Base-by-base conservation (phyloP, 2,888 invertebrate genomes). In the Odontothrips loti region DNA sequence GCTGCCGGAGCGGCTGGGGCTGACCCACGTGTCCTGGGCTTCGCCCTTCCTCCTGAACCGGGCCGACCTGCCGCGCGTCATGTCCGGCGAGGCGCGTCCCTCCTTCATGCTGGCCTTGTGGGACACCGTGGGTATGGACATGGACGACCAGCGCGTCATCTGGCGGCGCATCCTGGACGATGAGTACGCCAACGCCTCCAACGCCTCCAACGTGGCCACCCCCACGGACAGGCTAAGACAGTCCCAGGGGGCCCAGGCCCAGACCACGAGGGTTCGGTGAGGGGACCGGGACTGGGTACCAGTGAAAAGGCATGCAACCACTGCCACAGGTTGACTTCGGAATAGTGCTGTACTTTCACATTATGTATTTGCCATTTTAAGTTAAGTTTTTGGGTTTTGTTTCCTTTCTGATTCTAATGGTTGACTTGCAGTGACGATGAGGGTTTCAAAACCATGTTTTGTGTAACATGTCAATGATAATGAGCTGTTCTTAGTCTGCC, bases 1-100 rank as follows among this genome's bases (percentile, higher is more conserved):
- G 0, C 85, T 92, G 81, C 90, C 91, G 0, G 87, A 89, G 83
- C 89, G 89, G 85, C 87, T 90, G 11, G 90, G 90, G 83, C 85
- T 92, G 23, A 86, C 88, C 0, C 89, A 90, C 79, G 90, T 90
- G 0, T 88, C 90, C 23, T 75, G 68, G 68, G 68, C 23, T 27
- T 27, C 68, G 23, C 68, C 27, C 23, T n/a, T 75, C 11, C 68
- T 75, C 11, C n/a, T n/a, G n/a, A 75, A n/a, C 27, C 10, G 27
- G 23, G 68, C 12, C 68, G 68, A 75, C 23, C 68, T 75, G 68
- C 68, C 23, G 23, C 27, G 23, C 68, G 23, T 75, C 8, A 23
- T 75, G 27, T 9, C 68, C 27, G 68, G 68, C 11, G 68, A 75
- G 27, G 23, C 10, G 68, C 68, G 68, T 8, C 68, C 68, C 23